Conservation (phyloP, 2,888 invertebrate genomes). For the Lamellibrachia columna region DNA sequence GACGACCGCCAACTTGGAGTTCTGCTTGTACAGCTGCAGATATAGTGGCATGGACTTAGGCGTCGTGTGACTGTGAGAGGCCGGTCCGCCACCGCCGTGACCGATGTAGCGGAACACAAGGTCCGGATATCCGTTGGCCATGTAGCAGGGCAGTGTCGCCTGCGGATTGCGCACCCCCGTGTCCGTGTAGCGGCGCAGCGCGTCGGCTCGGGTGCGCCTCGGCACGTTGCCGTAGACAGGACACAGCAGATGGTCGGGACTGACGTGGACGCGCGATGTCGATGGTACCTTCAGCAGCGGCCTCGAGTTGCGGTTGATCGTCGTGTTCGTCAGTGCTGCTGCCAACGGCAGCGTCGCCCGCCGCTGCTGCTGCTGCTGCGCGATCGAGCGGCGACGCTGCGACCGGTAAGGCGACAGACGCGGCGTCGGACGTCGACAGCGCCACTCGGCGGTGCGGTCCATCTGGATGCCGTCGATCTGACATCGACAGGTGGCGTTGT, state of each 20-base stretch:
- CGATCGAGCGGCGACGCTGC: not conserved
- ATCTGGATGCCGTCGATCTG: not conserved
- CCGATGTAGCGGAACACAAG: constrained; percentile 22
- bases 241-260: not conserved
- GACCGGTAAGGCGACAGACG: not conserved
- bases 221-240: not conserved
- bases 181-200: not conserved
- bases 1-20: constrained; percentile 20
- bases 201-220: not conserved
- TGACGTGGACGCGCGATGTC: not conserved
- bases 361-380: not conserved
- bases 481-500: not conserved
- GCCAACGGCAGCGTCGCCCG: not conserved
- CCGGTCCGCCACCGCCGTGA: constrained; percentile 16
- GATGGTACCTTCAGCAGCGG: not conserved
- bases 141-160: constrained; percentile 20
- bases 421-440: not conserved
- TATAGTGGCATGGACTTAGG: not conserved
- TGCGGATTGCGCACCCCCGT: not conserved
- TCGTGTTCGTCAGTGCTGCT: not conserved
- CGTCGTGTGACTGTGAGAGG: not conserved
- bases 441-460: not conserved
- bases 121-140: constrained; percentile 21
- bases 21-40: constrained; percentile 21
- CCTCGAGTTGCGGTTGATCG: not conserved